phyloP scores from a whole-genome alignment of 2,797 vertebrate genomes.

The Coracias cyanogaster region DNA sequence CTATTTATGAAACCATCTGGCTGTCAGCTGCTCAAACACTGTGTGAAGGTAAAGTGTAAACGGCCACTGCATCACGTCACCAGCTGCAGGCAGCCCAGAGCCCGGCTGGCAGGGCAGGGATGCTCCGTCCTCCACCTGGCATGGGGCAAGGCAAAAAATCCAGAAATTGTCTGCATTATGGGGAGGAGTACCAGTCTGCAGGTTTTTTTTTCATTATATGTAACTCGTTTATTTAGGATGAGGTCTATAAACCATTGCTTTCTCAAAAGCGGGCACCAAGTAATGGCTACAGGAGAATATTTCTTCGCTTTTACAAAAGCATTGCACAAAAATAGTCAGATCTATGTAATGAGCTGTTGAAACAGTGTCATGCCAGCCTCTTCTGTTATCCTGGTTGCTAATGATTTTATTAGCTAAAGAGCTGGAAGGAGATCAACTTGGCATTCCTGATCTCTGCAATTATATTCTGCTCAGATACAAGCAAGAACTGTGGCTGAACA shows the following conservation, averaged over 20 bases:
- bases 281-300: not conserved
- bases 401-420: not conserved
- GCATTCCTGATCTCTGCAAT: not conserved
- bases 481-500: not conserved
- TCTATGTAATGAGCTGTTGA: not conserved
- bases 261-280: not conserved
- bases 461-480: not conserved
- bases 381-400: not conserved
- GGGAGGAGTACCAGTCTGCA: not conserved
- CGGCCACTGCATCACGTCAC: fast-evolving
- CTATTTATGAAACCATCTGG: conserved; percentile 46
- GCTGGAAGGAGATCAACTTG: not conserved
- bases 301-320: not conserved
- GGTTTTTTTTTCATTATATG: not conserved
- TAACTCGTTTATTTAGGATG: not conserved
- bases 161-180: not conserved
- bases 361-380: not conserved
- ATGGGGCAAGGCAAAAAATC: fast-evolving
- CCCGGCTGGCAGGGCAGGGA: not conserved
- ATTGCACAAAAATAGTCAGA: not conserved
- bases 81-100: not conserved
- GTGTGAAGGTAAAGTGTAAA: not conserved
- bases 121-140: not conserved
- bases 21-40: not conserved
- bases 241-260: not conserved